Percentiles rank a stretch among this genome's conserved stretches.
These are phyloP conservation scores for Pelusios castaneus DNA, from an alignment of 2,113 vertebrate genomes.

Conservation along the genomic window DNA sequence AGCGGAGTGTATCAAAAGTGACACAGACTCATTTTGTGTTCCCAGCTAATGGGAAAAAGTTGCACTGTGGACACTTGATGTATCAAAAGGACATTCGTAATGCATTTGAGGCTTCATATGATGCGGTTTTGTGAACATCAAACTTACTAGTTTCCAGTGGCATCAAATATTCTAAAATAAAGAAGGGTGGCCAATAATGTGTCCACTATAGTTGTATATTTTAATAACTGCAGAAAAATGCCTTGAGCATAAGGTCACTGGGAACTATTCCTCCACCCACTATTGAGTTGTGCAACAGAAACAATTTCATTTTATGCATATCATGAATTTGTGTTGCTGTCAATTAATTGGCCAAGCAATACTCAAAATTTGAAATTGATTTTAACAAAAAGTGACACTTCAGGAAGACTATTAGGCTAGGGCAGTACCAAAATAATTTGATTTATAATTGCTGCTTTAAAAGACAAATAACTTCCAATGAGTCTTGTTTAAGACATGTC, in stretches of 20 bases:
- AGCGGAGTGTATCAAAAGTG: conserved; percentile 53
- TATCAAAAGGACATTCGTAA: conserved; percentile 42
- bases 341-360: conserved; percentile 68
- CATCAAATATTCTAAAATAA: conserved; percentile 36
- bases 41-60: conserved; percentile 53
- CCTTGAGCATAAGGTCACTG: conserved; percentile 71
- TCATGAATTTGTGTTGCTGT: conserved; percentile 62
- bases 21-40: conserved; percentile 56
- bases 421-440: conserved; percentile 74
- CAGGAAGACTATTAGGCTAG: conserved; percentile 60
- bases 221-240: conserved; percentile 47
- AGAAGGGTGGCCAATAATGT: conserved; percentile 59
- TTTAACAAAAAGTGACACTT: conserved; percentile 74
- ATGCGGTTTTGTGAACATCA: neutral
- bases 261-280: conserved; percentile 36
- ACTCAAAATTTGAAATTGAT: conserved; percentile 70
- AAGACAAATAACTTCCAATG: conserved; percentile 62
- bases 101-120: conserved; percentile 35
- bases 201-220: conserved; percentile 63
- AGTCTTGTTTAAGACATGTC: conserved; percentile 57
- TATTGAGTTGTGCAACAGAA: conserved; percentile 55
- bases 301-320: conserved; percentile 68
- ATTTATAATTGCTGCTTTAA: conserved; percentile 75
- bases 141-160: neutral
- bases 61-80: conserved; percentile 32